Evolutionary conservation across 2,113 vertebrate species (phyloP).

Genomic region (Antigone vipio): DNA sequence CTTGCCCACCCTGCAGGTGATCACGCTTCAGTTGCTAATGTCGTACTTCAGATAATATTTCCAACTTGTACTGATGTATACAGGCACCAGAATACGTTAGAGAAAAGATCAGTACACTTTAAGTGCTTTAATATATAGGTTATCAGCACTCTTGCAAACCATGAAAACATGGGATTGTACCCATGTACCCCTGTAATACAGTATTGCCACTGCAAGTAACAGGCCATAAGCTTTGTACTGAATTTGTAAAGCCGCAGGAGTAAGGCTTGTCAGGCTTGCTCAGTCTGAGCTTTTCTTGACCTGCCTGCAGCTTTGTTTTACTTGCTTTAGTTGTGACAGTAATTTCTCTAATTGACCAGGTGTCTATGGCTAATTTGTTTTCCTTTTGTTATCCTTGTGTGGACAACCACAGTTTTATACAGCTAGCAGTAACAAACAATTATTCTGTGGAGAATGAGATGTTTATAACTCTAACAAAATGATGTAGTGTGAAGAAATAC

Average conservation of each 20-base stretch:
- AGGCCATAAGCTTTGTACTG: neutral
- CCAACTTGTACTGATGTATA: neutral
- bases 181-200: rapidly evolving
- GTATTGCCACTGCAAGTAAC: rapidly evolving
- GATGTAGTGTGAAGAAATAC: neutral
- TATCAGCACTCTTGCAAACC: neutral
- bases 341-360: neutral
- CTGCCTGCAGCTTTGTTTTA: neutral
- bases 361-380: neutral
- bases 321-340: neutral
- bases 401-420: neutral
- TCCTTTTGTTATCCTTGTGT: neutral
- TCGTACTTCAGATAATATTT: neutral
- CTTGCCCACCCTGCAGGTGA: neutral
- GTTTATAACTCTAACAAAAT: neutral
- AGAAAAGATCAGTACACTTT: neutral
- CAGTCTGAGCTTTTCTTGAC: neutral
- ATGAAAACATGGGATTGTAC: neutral
- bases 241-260: neutral
- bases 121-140: neutral
- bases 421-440: neutral
- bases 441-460: neutral
- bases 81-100: neutral
- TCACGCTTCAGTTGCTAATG: rapidly evolving
- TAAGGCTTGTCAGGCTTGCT: neutral